A percentile compares a stretch with the other conserved stretches of the same genome.
These are phyloP conservation scores for Bemisia tabaci DNA, from an alignment of 1,140 invertebrate species.

Conservation along the genomic window DNA sequence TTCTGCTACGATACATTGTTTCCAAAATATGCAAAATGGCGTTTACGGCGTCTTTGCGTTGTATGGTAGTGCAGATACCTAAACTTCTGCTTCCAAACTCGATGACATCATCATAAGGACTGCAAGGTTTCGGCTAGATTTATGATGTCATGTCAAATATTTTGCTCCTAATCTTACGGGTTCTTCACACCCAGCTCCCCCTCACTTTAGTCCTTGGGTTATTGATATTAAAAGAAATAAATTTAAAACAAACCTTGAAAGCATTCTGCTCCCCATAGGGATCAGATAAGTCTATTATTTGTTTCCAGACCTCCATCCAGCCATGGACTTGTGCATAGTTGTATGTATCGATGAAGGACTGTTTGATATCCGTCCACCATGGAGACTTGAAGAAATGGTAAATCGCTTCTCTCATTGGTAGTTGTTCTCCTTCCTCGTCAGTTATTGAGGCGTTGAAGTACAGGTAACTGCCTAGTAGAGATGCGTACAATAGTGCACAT, in stretches of 20 bases:
- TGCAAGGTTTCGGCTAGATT: too few species aligned
- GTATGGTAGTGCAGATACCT: too few species aligned
- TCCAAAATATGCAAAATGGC: too few species aligned
- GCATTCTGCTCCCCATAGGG: conserved; percentile 81
- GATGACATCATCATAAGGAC: too few species aligned
- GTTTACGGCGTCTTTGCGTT: too few species aligned
- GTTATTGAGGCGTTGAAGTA: conserved; percentile 82
- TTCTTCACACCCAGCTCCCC: too few species aligned
- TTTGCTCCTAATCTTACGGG: too few species aligned
- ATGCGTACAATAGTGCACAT: conserved; percentile 51
- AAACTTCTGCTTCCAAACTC: too few species aligned
- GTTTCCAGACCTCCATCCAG: conserved; percentile 64
- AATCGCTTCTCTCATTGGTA: conserved; percentile 73
- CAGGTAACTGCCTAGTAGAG: conserved; percentile 60
- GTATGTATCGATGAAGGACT: conserved; percentile 59
- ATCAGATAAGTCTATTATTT: conserved; percentile 73
- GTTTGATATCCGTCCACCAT: conserved; percentile 50
- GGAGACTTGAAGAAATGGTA: conserved; percentile 83
- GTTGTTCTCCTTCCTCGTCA: conserved; percentile 72
- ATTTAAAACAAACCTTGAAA: conserved; percentile 60
- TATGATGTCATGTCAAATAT: too few species aligned
- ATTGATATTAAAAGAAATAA: too few species aligned
- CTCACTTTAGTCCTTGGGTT: too few species aligned
- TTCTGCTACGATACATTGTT: too few species aligned
- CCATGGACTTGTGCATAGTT: conserved; percentile 61